These are phyloP conservation scores for Drosophila leontia DNA, from an alignment of 1,140 invertebrate species.

Conservation along the genomic window DNA sequence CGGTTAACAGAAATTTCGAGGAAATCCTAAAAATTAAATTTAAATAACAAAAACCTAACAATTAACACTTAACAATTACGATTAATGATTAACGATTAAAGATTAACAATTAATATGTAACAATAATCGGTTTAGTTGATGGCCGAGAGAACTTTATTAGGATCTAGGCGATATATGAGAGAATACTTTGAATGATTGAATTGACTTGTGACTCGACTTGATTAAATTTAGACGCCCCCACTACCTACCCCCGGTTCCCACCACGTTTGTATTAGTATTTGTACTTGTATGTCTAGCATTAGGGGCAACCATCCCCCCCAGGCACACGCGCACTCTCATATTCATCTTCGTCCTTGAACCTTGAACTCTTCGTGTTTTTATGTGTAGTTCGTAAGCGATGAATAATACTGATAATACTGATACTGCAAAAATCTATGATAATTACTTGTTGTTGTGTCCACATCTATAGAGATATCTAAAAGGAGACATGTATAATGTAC, in stretches of 20 bases:
- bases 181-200: slow-evolving; percentile 47
- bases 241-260: slow-evolving; percentile 3
- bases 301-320: slow-evolving; percentile 23
- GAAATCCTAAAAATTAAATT: slow-evolving; percentile 24
- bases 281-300: slow-evolving; percentile 44
- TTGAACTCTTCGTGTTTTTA: slow-evolving; percentile 47
- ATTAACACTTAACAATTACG: slow-evolving; percentile 5
- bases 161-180: slow-evolving; percentile 48
- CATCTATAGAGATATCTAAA: slow-evolving; percentile 33
- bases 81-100: slow-evolving; percentile 21
- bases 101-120: slow-evolving; percentile 49
- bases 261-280: slow-evolving; percentile 38
- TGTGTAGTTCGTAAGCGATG: slow-evolving; percentile 46
- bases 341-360: slow-evolving; percentile 31
- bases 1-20: slow-evolving; percentile 35
- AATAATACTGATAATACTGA: slow-evolving; percentile 20
- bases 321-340: slow-evolving; percentile 15
- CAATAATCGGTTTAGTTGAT: slow-evolving; percentile 53
- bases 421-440: slow-evolving; percentile 13
- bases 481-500: neutral
- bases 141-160: slow-evolving; percentile 38
- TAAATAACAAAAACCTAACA: too few species aligned
- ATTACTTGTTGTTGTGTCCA: slow-evolving; percentile 77
- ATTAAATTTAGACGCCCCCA: slow-evolving; percentile 43
- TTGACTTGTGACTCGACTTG: slow-evolving; percentile 42